phyloP scores from a whole-genome alignment of 2,113 vertebrate species.

The Aplodontia rufa region DNA sequence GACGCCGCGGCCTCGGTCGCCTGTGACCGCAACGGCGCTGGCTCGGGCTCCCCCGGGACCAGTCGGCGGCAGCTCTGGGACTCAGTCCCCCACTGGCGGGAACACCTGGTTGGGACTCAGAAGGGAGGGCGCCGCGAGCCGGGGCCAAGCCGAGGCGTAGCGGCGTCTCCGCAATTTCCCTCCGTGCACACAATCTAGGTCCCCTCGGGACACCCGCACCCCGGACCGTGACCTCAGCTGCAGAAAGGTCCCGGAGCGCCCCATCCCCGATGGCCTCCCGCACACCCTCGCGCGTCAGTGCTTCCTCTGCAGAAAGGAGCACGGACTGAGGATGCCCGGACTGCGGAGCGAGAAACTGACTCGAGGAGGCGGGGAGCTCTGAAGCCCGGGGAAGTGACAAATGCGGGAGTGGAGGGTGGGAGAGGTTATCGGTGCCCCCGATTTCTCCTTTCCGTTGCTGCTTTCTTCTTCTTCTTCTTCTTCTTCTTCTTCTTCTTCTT shows the following conservation, averaged over 20 bases:
- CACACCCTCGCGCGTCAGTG: background rate
- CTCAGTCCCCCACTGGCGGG: background rate
- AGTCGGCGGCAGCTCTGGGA: conserved; percentile 83
- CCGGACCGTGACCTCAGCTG: background rate
- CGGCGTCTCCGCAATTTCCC: too few relatives aligned
- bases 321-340: background rate
- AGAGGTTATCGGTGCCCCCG: too few relatives aligned
- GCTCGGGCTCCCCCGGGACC: background rate
- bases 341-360: background rate
- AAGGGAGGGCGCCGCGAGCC: background rate
- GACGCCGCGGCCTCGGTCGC: rapidly evolving
- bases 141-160: background rate
- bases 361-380: too few relatives aligned
- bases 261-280: background rate
- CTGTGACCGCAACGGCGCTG: conserved; percentile 81
- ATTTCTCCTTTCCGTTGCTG: background rate
- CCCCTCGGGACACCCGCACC: too few relatives aligned
- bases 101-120: conserved; percentile 42
- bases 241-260: background rate
- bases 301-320: background rate
- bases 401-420: background rate
- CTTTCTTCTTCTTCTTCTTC: background rate
- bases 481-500: too few relatives aligned
- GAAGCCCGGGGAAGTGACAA: too few relatives aligned
- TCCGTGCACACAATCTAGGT: background rate